Evolutionary conservation across 2,888 invertebrate species (phyloP), one percentile per base, ranked within the genome.

Genomic region (Monoplex corrugatus): DNA sequence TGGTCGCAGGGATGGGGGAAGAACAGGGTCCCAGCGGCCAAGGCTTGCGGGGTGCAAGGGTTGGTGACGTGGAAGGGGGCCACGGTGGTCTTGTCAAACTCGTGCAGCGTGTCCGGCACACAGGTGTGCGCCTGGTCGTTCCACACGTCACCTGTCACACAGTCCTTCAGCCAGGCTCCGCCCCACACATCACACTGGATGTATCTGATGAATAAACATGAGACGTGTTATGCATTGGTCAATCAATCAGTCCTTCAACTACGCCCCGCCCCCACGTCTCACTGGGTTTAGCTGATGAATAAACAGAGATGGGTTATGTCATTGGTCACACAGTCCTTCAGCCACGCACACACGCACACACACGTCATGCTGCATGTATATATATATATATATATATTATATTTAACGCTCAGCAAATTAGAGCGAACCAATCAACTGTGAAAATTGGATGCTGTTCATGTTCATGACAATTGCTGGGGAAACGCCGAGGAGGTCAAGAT

Each of bases 131-230:
- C 80, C 16, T 75, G 80, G 63, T 90, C 87, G 43, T 86, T 88
- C 92, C 93, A 93, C 35, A 88, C 78, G 72, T 83, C 82, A 45
- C 88, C 89, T 32, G 89, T 40, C 16, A 87, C 85, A 57, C 93
- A 93, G 16, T 85, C 32, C 83, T 90, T 80, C 1, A 92, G 75
- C 90, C 91, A 92, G 0, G 90, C 89, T 16, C 89, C 84, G 23
- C 93, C 93, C 91, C 90, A 92, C 19, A 89, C 86, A 85, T 90
- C 91, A 80, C 93, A 93, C 43, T 93, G 92, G 82, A 92, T 90
- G 75, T 89, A 92, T 23, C 86, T 86, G 86, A 1, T 16, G 16
- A 8, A 50, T 16, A 50, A 50, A 50, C 50, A 16, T 50, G n/a
- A 68, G 23, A 68, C 28, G 23, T 23, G 63, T 16, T 16, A 13